Conservation (phyloP, 2,888 invertebrate genomes). For the Ligdia adustata region DNA sequence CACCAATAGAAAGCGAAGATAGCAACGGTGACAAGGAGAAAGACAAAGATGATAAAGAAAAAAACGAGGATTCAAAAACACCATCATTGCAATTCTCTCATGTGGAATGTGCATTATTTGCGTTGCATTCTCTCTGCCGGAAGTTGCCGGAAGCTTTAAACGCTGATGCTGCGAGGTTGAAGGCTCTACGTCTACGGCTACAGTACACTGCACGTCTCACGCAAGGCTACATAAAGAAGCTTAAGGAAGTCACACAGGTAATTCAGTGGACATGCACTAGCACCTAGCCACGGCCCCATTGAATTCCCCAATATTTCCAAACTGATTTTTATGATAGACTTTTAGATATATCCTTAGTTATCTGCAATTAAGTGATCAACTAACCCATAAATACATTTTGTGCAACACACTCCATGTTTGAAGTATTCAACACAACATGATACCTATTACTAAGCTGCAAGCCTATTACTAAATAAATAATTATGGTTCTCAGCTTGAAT, state of each 20-base stretch:
- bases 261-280: too few species aligned
- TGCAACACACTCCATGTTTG: too few species aligned
- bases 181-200: conserved; percentile 93
- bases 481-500: too few species aligned
- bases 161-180: conserved; percentile 88
- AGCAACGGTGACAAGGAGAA: conserved; percentile 80
- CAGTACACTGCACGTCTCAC: conserved; percentile 97
- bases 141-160: conserved; percentile 90
- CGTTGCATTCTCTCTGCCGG: conserved; percentile 90
- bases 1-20: conserved; percentile 85
- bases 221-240: conserved; percentile 91
- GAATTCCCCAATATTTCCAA: too few species aligned
- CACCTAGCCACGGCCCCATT: too few species aligned
- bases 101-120: conserved; percentile 95
- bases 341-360: too few species aligned
- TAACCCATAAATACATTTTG: too few species aligned
- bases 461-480: too few species aligned
- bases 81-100: conserved; percentile 96
- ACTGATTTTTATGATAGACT: too few species aligned
- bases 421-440: too few species aligned
- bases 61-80: conserved; percentile 67
- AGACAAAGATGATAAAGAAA: conserved; percentile 64
- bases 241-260: conserved; percentile 86
- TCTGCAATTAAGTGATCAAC: too few species aligned
- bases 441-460: too few species aligned